Evolutionary conservation across 2,113 vertebrate species (phyloP), one percentile per base, ranked within the genome.

Genomic region (Bujurquina vittata): DNA sequence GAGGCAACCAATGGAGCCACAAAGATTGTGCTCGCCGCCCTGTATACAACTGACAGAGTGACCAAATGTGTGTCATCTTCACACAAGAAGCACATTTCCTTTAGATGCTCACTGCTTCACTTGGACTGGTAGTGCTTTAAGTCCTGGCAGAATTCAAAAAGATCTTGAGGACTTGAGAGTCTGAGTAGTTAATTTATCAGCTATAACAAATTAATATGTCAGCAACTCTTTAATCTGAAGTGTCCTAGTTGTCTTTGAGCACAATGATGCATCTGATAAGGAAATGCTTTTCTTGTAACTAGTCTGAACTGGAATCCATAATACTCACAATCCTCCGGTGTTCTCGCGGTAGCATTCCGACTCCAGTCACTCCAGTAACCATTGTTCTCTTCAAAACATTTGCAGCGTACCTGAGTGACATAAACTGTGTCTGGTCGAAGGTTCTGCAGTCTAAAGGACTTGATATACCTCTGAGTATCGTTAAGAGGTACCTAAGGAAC

Each of bases 291-390:
- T 72, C 29, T 17, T 72, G 65, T 20, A 78, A 59, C 33, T 23
- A 37, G 3, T 43, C n/a, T 29, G 1, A 75, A 46, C 1, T 15
- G 3, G 8, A 46, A 60, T 23, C 15, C 18, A 15, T 22, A n/a
- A 80, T 37, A 97, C 97, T 95, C 94, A 99, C 98, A 31, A n/a
- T 82, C 94, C 94, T 98, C 97, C 60, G 93, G 92, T 1, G 97
- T 99, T 59, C 89, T 81, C 2, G 85, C 81, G 0, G 87, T 94
- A 33, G 90, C 88, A 22, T 95, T 96, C 60, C 72, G 33, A 89
- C 96, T 99, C 98, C 98, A 99, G 17, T 97, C 83, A 81, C 98
- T 99, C 98, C 98, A 99, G 90, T 95, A 95, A n/a, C 96, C 95
- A 0, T 17, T 2, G 6, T 74, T 14, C 0, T 23, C 69, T 4